Evolutionary conservation across 2,113 vertebrate genomes (phyloP), one percentile per base, ranked within the genome.

Genomic region (Rhodinocichla rosea): DNA sequence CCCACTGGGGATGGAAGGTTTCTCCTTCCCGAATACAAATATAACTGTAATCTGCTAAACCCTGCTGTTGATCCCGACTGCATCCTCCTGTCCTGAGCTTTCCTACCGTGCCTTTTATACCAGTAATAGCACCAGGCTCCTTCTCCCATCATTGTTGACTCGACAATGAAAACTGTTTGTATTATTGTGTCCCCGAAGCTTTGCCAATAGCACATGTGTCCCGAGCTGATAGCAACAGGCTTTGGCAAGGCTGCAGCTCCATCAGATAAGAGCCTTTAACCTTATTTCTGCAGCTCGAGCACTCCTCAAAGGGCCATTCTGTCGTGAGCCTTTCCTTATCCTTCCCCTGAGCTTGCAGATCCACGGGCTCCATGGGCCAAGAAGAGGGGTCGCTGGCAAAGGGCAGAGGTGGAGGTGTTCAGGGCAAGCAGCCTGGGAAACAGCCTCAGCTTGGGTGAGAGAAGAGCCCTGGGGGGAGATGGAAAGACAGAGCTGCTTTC

Each of bases 221-320:
- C 78, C 23, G 92, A 89, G 90, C 98, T 98, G 98, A 98, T 99
- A 98, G 98, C 98, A 97, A 97, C 98, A 97, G 97, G 97, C 94
- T 95, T 97, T 97, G 96, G 97, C 96, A 97, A 95, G 93, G 76
- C 97, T 98, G 88, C 93, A 62, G 95, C 89, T 94, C 79, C 94
- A 98, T 97, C 97, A 96, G 97, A 98, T 97, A 98, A 98, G 93
- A 89, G 50, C 71, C 89, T 91, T 89, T 95, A 94, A 81, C 96
- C 94, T 96, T 80, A 75, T 96, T 97, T 80, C 97, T 97, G 83
- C 86, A 59, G 85, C 95, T 55, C 33, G 0, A 73, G 78, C 30
- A 0, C 23, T 45, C 60, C 71, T 40, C 9, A 37, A 28, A 93
- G 94, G 91, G 87, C 57, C 33, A n/a, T 44, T 70, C 91, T 42